Conservation (phyloP, 2,797 vertebrate species). For the Syngnathus rostellatus region DNA sequence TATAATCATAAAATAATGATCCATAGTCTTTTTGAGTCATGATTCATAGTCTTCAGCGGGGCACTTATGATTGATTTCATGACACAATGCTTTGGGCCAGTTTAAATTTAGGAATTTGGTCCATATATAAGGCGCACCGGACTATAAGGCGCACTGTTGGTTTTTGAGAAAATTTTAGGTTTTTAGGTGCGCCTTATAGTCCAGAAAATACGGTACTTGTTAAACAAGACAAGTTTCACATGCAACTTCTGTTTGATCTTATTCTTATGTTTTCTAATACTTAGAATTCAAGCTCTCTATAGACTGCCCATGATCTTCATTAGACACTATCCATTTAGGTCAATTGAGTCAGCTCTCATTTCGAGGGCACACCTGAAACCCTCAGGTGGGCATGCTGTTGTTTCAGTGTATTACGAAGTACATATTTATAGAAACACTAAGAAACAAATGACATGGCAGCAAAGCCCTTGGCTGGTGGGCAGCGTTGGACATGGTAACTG, state of each 20-base stretch:
- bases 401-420: conserved; percentile 25
- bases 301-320: background rate
- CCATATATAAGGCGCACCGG: too few species aligned
- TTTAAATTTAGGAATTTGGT: too few species aligned
- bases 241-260: background rate
- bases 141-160: too few species aligned
- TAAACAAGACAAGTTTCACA: background rate
- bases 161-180: too few species aligned
- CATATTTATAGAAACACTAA: conserved; percentile 40
- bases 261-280: background rate
- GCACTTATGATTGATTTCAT: too few species aligned
- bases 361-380: conserved; percentile 6
- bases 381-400: conserved; percentile 7
- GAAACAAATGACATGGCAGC: conserved; percentile 26
- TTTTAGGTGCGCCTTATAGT: too few species aligned
- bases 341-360: conserved; percentile 8
- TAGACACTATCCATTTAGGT: background rate
- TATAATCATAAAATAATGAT: too few species aligned
- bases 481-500: conserved; percentile 23
- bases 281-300: background rate
- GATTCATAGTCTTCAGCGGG: too few species aligned
- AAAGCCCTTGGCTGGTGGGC: conserved; percentile 48
- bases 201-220: too few species aligned
- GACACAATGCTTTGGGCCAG: too few species aligned
- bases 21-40: too few species aligned